Evolutionary conservation across 2,888 invertebrate genomes (phyloP).

Genomic region (Leptogaster cylindrica): DNA sequence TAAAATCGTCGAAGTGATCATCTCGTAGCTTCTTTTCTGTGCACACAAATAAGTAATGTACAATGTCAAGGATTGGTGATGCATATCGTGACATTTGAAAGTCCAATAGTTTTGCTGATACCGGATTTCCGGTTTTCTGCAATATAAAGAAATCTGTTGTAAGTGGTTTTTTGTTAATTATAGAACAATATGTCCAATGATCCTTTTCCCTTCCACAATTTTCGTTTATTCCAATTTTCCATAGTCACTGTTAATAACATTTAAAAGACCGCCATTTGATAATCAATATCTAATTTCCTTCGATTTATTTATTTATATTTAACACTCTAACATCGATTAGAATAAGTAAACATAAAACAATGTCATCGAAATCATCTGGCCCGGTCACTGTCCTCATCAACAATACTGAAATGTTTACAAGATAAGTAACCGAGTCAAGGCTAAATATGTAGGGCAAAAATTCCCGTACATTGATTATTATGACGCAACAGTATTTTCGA

Average conservation of each 20-base stretch:
- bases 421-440: conserved; percentile 35
- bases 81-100: conserved; percentile 58
- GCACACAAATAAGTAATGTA: conserved; percentile 55
- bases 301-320: too few relatives aligned
- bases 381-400: not conserved
- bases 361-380: too few relatives aligned
- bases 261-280: too few relatives aligned
- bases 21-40: conserved; percentile 55
- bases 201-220: too few relatives aligned
- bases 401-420: too few relatives aligned
- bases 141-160: conserved; percentile 20
- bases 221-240: too few relatives aligned
- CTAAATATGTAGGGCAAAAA: conserved; percentile 15
- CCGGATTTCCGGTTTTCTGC: conserved; percentile 48
- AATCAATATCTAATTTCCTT: too few relatives aligned
- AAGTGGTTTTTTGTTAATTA: too few relatives aligned
- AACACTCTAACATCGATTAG: too few relatives aligned
- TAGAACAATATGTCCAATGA: too few relatives aligned
- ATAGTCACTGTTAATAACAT: too few relatives aligned
- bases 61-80: conserved; percentile 55
- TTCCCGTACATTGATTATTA: conserved; percentile 17
- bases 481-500: too few relatives aligned
- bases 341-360: not conserved
- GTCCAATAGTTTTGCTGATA: conserved; percentile 55
- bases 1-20: conserved; percentile 53